Evolutionary conservation across 2,888 invertebrate species (phyloP), one percentile per base, ranked within the genome.

Genomic region (Polyploca ridens): DNA sequence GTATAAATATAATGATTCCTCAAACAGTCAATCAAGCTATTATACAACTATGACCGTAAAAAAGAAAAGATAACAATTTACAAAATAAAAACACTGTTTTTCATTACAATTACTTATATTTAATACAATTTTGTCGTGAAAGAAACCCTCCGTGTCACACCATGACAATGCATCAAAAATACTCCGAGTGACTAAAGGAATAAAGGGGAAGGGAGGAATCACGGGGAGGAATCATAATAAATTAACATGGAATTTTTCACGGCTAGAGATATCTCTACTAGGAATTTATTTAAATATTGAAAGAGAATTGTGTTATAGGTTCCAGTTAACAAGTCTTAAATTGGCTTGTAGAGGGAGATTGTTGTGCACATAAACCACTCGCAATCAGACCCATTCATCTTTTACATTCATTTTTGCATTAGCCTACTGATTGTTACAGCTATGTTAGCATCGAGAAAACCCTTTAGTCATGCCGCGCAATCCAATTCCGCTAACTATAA

Each of bases 211-310:
- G 69, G 71, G 71, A 64, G 27, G 71, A 69, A 72, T 73, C 70
- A 67, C n/a, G n/a, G n/a, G 62, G 69, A 67, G 72, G 71, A 69
- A 72, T 73, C 70, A 67, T 66, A 81, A 84, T 82, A 84, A 85
- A 82, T 83, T 76, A 83, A 73, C 3, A 79, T 77, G 78, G 74
- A 81, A 81, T 77, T 65, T 67, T 65, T 76, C 72, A 72, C 67
- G 72, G 73, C 68, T 72, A 69, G 65, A 66, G 60, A 69, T 66
- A 70, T 69, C 65, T 70, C 64, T 69, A 67, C 54, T 54, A 14
- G 33, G 0, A 62, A 66, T 64, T 69, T 66, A 62, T 49, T 62
- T 49, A 69, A 64, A 64, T 35, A 58, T 46, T 66, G 33, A 65
- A 66, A 49, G n/a, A 8, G n/a, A n/a, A 27, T 27, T 27, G 27